Conservation (phyloP, 2,797 vertebrate species). For the Coendou prehensilis region DNA sequence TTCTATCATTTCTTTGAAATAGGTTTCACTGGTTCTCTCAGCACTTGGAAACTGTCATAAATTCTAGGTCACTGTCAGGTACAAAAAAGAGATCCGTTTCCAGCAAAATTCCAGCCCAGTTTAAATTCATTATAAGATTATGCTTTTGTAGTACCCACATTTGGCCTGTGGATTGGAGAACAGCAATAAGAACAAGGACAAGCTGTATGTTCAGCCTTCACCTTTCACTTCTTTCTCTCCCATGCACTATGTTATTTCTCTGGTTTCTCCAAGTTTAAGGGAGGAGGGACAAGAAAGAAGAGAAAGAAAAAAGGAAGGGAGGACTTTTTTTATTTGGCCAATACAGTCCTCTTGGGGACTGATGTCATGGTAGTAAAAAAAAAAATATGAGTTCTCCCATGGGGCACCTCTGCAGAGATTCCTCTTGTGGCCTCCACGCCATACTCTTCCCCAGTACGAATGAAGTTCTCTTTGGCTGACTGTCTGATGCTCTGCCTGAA, state of each 20-base stretch:
- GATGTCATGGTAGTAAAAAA: not conserved
- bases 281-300: not conserved
- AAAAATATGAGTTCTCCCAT: not conserved
- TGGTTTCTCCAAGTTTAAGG: not conserved
- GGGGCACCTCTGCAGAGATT: not conserved
- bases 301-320: not conserved
- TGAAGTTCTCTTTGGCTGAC: not conserved
- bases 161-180: not conserved
- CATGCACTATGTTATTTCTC: not conserved
- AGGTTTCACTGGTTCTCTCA: not conserved
- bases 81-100: not conserved
- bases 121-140: not conserved
- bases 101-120: not conserved
- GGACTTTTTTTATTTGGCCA: not conserved
- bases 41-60: not conserved
- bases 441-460: not conserved
- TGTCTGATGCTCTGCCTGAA: not conserved
- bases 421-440: too few species aligned
- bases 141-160: not conserved
- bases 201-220: not conserved
- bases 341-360: not conserved
- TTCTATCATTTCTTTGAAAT: not conserved
- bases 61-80: not conserved
- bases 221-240: not conserved
- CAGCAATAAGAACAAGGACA: not conserved